phyloP scores from a whole-genome alignment of 2,113 vertebrate species.

The Coracopsis vasa region DNA sequence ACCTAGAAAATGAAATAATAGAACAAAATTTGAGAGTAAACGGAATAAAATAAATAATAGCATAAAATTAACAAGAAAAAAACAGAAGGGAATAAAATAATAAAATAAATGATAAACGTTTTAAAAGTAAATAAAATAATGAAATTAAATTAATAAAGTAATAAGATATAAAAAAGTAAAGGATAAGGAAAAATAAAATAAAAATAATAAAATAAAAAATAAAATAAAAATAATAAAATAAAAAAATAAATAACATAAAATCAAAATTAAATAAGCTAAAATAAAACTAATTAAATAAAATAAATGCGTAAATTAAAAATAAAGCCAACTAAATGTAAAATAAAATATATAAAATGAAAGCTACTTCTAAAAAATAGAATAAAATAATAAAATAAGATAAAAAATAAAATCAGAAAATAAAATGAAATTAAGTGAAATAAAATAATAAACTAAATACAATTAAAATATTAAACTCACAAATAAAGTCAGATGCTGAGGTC shows the following conservation, averaged over 20 bases:
- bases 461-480: not conserved
- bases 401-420: not conserved
- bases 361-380: not conserved
- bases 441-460: too few species aligned
- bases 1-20: not conserved
- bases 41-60: too few species aligned
- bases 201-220: not conserved
- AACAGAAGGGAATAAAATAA: not conserved
- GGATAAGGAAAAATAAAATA: not conserved
- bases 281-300: not conserved
- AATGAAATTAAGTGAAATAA: not conserved
- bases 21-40: not conserved
- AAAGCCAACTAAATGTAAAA: not conserved
- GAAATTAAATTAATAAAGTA: not conserved
- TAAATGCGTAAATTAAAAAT: not conserved
- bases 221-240: not conserved
- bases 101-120: too few species aligned
- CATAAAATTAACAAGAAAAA: not conserved
- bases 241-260: not conserved
- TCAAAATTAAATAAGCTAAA: not conserved
- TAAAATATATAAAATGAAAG: not conserved
- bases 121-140: not conserved
- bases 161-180: not conserved
- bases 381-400: not conserved
- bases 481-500: not conserved